Base-by-base conservation (phyloP, 2,888 invertebrate genomes). In the Xanthia icteritia region DNA sequence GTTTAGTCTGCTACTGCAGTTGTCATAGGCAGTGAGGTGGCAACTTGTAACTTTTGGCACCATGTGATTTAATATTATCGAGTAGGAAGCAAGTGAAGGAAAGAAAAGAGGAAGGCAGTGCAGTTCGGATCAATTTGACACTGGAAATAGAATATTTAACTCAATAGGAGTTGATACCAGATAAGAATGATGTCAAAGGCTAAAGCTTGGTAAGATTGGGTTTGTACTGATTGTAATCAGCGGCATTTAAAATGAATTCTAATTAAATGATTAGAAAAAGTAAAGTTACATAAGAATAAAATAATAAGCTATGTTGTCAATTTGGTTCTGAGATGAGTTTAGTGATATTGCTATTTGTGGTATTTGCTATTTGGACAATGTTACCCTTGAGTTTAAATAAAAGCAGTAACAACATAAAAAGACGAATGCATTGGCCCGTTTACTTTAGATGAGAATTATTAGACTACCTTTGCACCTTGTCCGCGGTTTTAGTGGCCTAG, bases 11-110 rank as follows among this genome's bases (percentile, higher is more conserved):
- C 20, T 76, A 71, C 58, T 82, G 65, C 65, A 83, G 31, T 77
- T 86, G 77, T 72, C 64, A 36, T 20, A 54, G 42, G 71, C 36
- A 83, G 5, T 65, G 68, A 86, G 56, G 83, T 77, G 83, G 60
- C 20, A 71, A 82, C 56, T 76, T 86, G 77, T 48, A 42, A 76
- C 48, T 82, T 74, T 85, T 63, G 58, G 56, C 60, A 15, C 45
- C 70, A 39, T 51, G 3, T 77, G 71, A 74, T 83, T 83, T 65
- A 64, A 66, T 69, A 64, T 67, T 60, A 68, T 73, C 42, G 31
- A 48, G 17, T 39, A 9, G 9, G 51, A 56, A 56, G 20, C 13
- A 2, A 39, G 8, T 51, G n/a, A 27, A 23, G 23, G 3, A 56
- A 39, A 36, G 17, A 48, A 9, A 27, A 17, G 27, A 48, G 17